These are phyloP conservation scores for Pyrocephalus nanus DNA, from an alignment of 2,797 vertebrate genomes.

Conservation along the genomic window DNA sequence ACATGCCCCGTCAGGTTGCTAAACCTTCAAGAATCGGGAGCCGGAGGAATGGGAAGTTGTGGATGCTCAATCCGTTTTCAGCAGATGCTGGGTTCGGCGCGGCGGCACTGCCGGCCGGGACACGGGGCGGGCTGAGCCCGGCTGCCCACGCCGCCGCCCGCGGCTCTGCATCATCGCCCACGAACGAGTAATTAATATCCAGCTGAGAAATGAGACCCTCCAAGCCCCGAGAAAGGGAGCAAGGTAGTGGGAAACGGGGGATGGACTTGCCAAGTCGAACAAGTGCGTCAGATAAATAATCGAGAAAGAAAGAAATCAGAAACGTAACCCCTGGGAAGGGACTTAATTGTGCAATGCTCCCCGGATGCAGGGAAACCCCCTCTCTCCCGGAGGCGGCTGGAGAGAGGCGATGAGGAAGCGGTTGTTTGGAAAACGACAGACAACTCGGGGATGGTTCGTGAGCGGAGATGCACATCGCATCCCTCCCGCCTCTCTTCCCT, in stretches of 20 bases:
- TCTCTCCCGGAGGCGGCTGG: not conserved
- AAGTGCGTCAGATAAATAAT: not conserved
- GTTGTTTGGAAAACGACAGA: constrained; percentile 18
- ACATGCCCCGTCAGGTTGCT: not conserved
- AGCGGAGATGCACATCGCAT: constrained; percentile 23
- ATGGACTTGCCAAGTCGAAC: not conserved
- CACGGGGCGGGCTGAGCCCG: not conserved
- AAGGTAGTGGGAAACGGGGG: not conserved
- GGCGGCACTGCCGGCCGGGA: not conserved
- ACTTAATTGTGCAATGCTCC: not conserved
- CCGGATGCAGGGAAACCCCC: not conserved
- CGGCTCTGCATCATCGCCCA: not conserved
- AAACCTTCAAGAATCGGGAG: not conserved
- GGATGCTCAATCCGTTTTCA: constrained; percentile 2
- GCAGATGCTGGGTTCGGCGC: not conserved
- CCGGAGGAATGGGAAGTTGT: not conserved
- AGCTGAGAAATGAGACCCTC: not conserved
- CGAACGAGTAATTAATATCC: not conserved
- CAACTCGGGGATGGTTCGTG: not conserved
- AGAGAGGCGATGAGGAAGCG: not conserved
- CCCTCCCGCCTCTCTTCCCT: not conserved
- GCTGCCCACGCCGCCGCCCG: not conserved
- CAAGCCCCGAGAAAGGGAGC: not conserved
- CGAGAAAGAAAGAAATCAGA: constrained; percentile 1
- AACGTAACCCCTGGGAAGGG: not conserved